Evolutionary conservation across 2,113 vertebrate genomes (phyloP), one percentile per base, ranked within the genome.

Genomic region (Abramis brama): DNA sequence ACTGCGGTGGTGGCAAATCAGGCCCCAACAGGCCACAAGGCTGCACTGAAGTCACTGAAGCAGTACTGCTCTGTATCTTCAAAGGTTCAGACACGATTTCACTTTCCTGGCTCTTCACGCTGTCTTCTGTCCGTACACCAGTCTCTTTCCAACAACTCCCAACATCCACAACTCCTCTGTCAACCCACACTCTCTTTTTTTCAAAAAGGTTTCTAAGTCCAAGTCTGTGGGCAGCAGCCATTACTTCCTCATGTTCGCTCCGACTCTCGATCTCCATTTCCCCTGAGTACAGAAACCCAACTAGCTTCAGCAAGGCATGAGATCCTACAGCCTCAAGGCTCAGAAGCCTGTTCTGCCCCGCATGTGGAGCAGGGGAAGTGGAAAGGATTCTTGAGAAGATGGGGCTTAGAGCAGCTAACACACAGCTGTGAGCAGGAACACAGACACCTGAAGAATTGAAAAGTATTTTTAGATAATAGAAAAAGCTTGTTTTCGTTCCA

Each of bases 391-490:
- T 92, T 59, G 93, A 96, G 90, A 97, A 94, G 87, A 95, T 95
- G 4, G 96, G 96, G 90, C 97, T 97, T 89, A 96, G 94, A 77
- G 96, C 96, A 0, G 97, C 95, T 1, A 98, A 94, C 85, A 98
- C 79, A 13, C 96, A 97, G 89, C 97, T 94, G 76, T 98, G 97
- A 36, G 95, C 94, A 19, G 95, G 96, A 71, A 98, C 92, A 0
- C 93, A 94, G 85, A 97, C 94, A 0, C 96, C 97, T 98, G 30
- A 30, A 30, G 62, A 50, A 6, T 0, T 70, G 39, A 86, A 85
- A 11, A 73, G 25, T 8, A 7, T 21, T 12, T 45, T 17, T 45
- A 17, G 52, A 10, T 60, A 8, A 33, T 50, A 57, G 66, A 21
- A 73, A 57, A 79, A 43, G 66, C 30, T 57, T 8, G 55, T 21